phyloP scores from a whole-genome alignment of 2,113 vertebrate species.

The Apus apus region DNA sequence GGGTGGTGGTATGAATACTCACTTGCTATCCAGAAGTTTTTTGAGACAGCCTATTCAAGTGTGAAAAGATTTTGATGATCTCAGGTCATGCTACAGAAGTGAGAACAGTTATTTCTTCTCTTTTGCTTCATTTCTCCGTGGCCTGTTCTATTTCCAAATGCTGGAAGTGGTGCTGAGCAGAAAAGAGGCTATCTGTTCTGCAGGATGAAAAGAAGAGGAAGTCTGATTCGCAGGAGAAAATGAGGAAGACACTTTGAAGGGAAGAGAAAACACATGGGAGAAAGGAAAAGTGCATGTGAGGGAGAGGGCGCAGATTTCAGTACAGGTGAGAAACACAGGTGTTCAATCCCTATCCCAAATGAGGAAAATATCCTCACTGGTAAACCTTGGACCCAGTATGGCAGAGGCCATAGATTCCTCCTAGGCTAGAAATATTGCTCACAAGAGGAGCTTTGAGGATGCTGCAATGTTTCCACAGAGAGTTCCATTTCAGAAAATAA shows the following conservation, averaged over 20 bases:
- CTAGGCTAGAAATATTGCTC: neutral
- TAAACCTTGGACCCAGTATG: neutral
- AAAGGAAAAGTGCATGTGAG: neutral
- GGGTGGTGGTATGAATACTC: neutral
- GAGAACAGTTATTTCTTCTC: conserved; percentile 32
- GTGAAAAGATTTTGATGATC: conserved; percentile 30
- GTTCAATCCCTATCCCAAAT: fast-evolving
- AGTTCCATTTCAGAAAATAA: conserved; percentile 8
- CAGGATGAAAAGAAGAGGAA: neutral
- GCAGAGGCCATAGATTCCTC: neutral
- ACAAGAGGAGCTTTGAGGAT: neutral
- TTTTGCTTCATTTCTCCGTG: neutral
- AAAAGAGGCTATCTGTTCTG: neutral
- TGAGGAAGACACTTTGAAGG: neutral
- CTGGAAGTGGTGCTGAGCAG: neutral
- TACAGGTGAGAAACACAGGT: neutral
- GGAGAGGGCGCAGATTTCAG: neutral
- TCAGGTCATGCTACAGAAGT: conserved; percentile 8
- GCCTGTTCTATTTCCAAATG: neutral
- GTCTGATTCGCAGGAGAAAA: neutral
- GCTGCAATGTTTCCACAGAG: neutral
- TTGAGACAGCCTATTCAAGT: neutral
- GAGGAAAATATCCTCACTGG: neutral
- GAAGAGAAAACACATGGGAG: neutral
- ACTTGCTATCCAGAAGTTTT: conserved; percentile 1